Evolutionary conservation across 2,797 vertebrate species (phyloP), one percentile per base, ranked within the genome.

Genomic region (Remorina albescens): DNA sequence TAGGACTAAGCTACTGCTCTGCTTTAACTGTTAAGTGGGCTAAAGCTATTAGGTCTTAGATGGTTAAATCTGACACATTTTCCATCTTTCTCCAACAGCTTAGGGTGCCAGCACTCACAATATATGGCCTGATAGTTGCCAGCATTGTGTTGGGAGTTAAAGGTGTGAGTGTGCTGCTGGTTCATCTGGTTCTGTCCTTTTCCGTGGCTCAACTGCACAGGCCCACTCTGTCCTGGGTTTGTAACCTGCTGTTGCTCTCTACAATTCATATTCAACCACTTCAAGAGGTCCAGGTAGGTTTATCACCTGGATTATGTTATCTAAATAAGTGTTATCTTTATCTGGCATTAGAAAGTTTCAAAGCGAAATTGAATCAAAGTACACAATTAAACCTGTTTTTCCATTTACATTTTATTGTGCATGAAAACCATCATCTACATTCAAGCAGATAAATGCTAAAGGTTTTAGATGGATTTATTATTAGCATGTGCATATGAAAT

Each of bases 281-380:
- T 71, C 96, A 97, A 87, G 95, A 98, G 62, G 72, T 96, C 12
- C 96, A 98, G 96, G 98, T 98, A 87, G 59, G 89, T 83, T 28
- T n/a, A 37, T 59, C 39, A 67, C n/a, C 16, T 58, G 11, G 2
- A 6, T 42, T 54, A 21, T 19, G 8, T 5, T 50, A n/a, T n/a
- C n/a, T n/a, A n/a, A n/a, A n/a, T n/a, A n/a, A n/a, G n/a, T n/a
- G n/a, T n/a, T 23, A 10, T 42, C 2, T 49, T 55, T 8, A 10
- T 53, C 9, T 46, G 62, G 6, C 23, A 21, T 55, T 62, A 21
- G 32, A 15, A 41, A 1, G 2, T n/a, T 46, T 46, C 19, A 46
- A 46, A 46, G 8, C 9, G n/a, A 44, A 44, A 4, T 42, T n/a
- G n/a, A n/a, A n/a, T n/a, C n/a, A 16, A 42, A 42, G 16, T 6